Percentiles rank a stretch among this genome's conserved stretches.
Evolutionary conservation across 2,113 vertebrate genomes (phyloP).

Genomic region (Bucco capensis): DNA sequence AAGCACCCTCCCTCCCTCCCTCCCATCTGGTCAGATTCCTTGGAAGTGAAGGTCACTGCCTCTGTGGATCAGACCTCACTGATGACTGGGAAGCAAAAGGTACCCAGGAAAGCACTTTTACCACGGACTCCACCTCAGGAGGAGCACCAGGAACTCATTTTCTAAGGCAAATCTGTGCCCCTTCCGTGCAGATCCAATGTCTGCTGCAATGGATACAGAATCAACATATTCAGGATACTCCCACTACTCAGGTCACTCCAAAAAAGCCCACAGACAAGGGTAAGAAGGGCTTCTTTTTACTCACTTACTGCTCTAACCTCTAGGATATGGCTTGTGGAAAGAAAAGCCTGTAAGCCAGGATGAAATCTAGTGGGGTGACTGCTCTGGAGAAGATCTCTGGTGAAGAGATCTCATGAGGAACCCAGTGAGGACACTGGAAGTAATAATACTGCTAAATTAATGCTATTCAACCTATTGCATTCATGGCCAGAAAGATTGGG

Average conservation of each 20-base stretch:
- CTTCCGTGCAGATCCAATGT: slow-evolving; percentile 4
- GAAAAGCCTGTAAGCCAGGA: not conserved
- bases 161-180: not conserved
- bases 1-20: not conserved
- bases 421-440: not conserved
- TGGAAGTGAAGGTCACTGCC: not conserved
- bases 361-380: not conserved
- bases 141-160: not conserved
- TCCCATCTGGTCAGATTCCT: not conserved
- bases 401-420: not conserved
- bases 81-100: slow-evolving; percentile 14
- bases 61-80: slow-evolving; percentile 1
- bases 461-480: not conserved
- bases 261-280: slow-evolving; percentile 92
- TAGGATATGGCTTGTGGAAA: not conserved
- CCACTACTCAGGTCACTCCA: slow-evolving; percentile 92
- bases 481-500: not conserved
- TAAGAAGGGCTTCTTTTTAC: slow-evolving; percentile 73
- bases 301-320: not conserved
- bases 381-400: not conserved
- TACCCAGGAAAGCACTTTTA: slow-evolving; percentile 44
- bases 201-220: slow-evolving; percentile 90
- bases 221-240: slow-evolving; percentile 95
- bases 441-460: not conserved
- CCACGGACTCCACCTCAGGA: slow-evolving; percentile 4